Evolutionary conservation across 2,113 vertebrate species (phyloP), one percentile per base, ranked within the genome.

Genomic region (Theropithecus gelada): DNA sequence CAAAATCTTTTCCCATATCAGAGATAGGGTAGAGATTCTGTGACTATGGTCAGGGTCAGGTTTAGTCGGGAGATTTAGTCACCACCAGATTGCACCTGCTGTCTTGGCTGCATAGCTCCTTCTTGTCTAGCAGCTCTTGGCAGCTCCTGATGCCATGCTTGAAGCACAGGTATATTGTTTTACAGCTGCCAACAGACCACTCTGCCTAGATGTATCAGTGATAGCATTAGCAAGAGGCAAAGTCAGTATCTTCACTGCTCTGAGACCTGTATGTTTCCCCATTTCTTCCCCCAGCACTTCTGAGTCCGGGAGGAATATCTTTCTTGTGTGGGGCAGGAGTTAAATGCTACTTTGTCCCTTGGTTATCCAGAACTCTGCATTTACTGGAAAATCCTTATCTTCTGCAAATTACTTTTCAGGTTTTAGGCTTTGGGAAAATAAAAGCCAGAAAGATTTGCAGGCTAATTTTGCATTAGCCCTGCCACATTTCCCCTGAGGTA

Each of bases 371-470:
- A 43, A 81, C 25, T 81, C 23, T 73, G 18, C 43, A 13, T 45
- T n/a, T 50, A 25, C 40, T 75, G 1, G 22, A 64, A 93, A 88
- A 61, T 92, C 45, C 30, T 80, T 81, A 84, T 84, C 40, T 92
- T 93, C n/a, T 76, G 64, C 40, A 76, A 93, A 93, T 88, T 50
- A 87, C 25, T 48, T 27, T 75, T 96, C n/a, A 64, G 68, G 38
- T 80, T 40, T 88, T 61, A 90, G 38, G 23, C 76, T 88, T 88
- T 52, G 79, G 59, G 27, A 48, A 88, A 96, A 96, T 94, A 88
- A 97, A 96, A 94, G 57, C 84, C 76, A 93, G 75, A 79, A 93
- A 84, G 61, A 93, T 94, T 88, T 80, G 48, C 61, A 94, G 80
- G 48, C 40, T 94, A n/a, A 86, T 93, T 94, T 82, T 88, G 32